Conservation (phyloP, 1,140 invertebrate species). For the Prorops nasuta region DNA sequence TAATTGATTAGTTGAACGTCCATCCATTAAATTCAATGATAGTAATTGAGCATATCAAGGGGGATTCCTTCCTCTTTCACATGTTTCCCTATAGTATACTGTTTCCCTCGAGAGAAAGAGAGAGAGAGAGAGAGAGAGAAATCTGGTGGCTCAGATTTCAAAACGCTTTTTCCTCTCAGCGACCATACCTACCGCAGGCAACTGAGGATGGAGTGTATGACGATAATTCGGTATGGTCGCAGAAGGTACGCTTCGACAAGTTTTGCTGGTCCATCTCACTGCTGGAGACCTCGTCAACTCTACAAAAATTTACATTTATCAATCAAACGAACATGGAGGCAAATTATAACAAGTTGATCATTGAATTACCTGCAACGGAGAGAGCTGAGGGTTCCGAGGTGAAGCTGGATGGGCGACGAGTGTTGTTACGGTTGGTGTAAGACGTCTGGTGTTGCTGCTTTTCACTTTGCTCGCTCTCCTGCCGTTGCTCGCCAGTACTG, state of each 20-base stretch:
- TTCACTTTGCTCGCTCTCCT: constrained; percentile 46
- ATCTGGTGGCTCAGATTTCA: constrained; percentile 52
- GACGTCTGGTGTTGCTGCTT: constrained; percentile 44
- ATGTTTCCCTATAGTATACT: too few species aligned
- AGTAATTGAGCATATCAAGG: too few species aligned
- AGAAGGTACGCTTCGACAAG: constrained; percentile 51
- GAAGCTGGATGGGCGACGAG: constrained; percentile 46
- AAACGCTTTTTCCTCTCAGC: constrained; percentile 69
- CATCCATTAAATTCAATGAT: too few species aligned
- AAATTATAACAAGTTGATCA: constrained; percentile 11
- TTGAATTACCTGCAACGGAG: constrained; percentile 55
- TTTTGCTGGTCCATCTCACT: constrained; percentile 52
- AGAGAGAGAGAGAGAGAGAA: too few species aligned
- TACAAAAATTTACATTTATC: too few species aligned
- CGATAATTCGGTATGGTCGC: constrained; percentile 48
- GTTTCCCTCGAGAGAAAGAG: too few species aligned
- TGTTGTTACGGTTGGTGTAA: constrained; percentile 33
- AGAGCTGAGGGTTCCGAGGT: constrained; percentile 61
- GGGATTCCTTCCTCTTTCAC: too few species aligned
- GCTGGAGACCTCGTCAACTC: constrained; percentile 56
- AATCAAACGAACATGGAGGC: too few species aligned
- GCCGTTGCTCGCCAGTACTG: constrained; percentile 37
- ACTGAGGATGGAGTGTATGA: constrained; percentile 52
- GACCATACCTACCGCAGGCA: constrained; percentile 64
- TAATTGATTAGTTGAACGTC: too few species aligned